Evolutionary conservation across 2,797 vertebrate genomes (phyloP).

Genomic region (Harpagifer antarcticus): DNA sequence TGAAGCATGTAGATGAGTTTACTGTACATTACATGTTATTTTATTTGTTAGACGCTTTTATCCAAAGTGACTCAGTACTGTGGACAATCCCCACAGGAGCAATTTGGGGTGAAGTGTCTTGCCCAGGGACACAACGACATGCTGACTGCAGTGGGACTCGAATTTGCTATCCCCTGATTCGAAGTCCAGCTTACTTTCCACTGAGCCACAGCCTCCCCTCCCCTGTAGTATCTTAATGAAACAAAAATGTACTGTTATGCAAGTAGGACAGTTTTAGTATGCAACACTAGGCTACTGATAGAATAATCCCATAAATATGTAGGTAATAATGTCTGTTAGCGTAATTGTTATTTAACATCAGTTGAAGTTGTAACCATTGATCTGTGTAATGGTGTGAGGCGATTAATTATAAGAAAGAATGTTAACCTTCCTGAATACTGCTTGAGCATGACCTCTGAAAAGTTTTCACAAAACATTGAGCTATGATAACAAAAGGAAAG

Average conservation of each 20-base stretch:
- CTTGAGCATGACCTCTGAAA: constrained; percentile 68
- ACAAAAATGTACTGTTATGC: background rate
- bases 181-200: too few relatives aligned
- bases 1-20: background rate
- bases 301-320: background rate
- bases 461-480: constrained; percentile 79
- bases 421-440: constrained; percentile 67
- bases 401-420: constrained; percentile 68
- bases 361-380: constrained; percentile 46
- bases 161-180: too few relatives aligned
- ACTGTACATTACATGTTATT: too few relatives aligned
- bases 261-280: background rate
- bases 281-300: background rate
- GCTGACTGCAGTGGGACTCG: too few relatives aligned
- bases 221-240: background rate
- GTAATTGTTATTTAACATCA: constrained; percentile 5
- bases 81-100: too few relatives aligned
- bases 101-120: too few relatives aligned
- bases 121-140: too few relatives aligned
- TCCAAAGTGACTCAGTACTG: too few relatives aligned
- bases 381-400: constrained; percentile 37
- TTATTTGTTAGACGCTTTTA: too few relatives aligned
- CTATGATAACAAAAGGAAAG: constrained; percentile 77
- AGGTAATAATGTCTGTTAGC: background rate
- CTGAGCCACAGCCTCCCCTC: too few relatives aligned